Evolutionary conservation across 1,140 invertebrate genomes (phyloP).

Genomic region (Formica exsecta): DNA sequence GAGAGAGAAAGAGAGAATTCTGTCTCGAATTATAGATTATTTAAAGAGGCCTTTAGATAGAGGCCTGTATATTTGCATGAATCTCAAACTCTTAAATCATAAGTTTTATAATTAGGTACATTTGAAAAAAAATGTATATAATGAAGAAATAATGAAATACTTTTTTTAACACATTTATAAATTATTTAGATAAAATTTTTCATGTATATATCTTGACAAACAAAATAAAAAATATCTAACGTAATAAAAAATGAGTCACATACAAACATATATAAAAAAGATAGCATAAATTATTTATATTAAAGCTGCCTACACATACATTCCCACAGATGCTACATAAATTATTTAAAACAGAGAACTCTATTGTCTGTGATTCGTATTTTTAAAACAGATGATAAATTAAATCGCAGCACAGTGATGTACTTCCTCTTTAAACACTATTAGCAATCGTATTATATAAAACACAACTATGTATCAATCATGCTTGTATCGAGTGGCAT

Average conservation of each 20-base stretch:
- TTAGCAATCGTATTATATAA: conserved; percentile 29
- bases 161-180: neutral
- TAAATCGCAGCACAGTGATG: neutral
- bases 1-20: no score
- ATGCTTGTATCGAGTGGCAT: neutral
- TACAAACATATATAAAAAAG: no score
- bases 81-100: neutral
- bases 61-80: neutral
- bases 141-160: neutral
- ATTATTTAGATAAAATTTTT: conserved; percentile 26
- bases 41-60: no score
- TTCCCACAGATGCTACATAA: conserved; percentile 13
- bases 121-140: neutral
- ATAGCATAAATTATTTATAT: neutral
- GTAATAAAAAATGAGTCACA: neutral
- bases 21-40: no score
- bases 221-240: neutral
- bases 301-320: neutral
- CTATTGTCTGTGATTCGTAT: neutral
- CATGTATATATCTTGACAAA: neutral
- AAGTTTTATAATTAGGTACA: neutral
- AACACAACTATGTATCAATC: conserved; percentile 10
- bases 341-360: conserved; percentile 17
- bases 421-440: conserved; percentile 25
- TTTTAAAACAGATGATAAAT: conserved; percentile 23